Conservation (phyloP, 2,888 invertebrate genomes). For the Alsophila aescularia region DNA sequence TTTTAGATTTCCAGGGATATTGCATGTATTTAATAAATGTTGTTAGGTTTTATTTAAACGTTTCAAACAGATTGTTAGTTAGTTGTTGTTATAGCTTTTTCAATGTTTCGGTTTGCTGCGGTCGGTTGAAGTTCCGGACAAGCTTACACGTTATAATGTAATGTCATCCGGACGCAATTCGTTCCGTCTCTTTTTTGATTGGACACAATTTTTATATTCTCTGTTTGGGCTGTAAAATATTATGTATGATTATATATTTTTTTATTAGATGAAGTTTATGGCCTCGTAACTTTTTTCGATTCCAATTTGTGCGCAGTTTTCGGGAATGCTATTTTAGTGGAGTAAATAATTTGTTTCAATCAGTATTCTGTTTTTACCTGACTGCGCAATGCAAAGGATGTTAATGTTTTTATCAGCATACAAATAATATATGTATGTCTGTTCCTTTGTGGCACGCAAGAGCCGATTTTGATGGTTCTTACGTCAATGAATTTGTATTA, state of each 20-base stretch:
- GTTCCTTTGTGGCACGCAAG: too few species aligned
- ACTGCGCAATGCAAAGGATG: too few species aligned
- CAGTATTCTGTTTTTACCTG: neutral
- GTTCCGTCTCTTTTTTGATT: conserved; percentile 40
- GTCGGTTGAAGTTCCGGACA: conserved; percentile 8
- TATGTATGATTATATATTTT: conserved; percentile 38
- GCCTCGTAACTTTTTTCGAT: conserved; percentile 28
- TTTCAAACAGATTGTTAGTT: too few species aligned
- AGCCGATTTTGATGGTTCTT: too few species aligned
- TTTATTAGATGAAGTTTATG: conserved; percentile 36
- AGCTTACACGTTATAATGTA: conserved; percentile 22
- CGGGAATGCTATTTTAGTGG: neutral
- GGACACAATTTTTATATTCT: conserved; percentile 39
- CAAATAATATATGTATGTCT: too few species aligned
- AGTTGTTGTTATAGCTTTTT: too few species aligned
- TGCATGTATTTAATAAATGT: too few species aligned
- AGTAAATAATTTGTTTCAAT: conserved; percentile 3
- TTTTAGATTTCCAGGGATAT: too few species aligned
- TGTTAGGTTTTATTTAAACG: too few species aligned
- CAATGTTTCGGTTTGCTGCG: neutral
- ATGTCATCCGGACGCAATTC: conserved; percentile 35
- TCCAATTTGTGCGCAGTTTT: conserved; percentile 6
- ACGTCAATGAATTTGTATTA: too few species aligned
- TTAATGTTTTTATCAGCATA: too few species aligned
- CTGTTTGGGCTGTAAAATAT: conserved; percentile 39